These are phyloP conservation scores for Parotocinclus haroldoi DNA, from an alignment of 2,797 vertebrate species.

Conservation along the genomic window DNA sequence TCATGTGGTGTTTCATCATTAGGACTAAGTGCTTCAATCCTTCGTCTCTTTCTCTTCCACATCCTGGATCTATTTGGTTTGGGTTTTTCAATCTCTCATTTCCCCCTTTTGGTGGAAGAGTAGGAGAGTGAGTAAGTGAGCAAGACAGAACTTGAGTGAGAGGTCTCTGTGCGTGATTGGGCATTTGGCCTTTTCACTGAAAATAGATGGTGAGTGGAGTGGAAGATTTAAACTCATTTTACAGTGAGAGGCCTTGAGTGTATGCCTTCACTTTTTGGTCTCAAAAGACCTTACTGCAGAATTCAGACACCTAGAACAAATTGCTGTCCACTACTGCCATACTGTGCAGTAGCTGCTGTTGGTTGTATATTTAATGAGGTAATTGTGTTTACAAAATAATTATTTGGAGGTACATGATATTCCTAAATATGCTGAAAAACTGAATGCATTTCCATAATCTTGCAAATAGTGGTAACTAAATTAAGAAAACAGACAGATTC, in stretches of 20 bases:
- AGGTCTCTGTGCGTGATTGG: not conserved
- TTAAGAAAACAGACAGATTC: no score
- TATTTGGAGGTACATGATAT: no score
- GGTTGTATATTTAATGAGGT: no score
- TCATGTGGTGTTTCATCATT: no score
- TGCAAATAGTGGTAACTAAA: no score
- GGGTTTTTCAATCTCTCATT: constrained; percentile 12
- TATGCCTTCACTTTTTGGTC: no score
- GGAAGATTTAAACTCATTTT: constrained; percentile 39
- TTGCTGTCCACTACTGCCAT: constrained; percentile 5
- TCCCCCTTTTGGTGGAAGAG: constrained; percentile 6
- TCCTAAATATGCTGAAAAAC: no score
- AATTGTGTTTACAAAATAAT: no score
- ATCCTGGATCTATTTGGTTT: constrained; percentile 13
- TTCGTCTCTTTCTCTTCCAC: not conserved
- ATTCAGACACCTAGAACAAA: constrained; percentile 21
- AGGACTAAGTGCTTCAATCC: no score
- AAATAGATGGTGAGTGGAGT: constrained; percentile 24
- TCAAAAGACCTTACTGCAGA: constrained; percentile 21
- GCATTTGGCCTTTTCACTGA: constrained; percentile 35
- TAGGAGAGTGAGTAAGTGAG: not conserved
- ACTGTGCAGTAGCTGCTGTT: not conserved
- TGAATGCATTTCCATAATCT: no score
- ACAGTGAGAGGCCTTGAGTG: constrained; percentile 13
- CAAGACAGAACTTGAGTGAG: not conserved